phyloP scores from a whole-genome alignment of 2,888 invertebrate genomes.

The Perithous albicinctus region DNA sequence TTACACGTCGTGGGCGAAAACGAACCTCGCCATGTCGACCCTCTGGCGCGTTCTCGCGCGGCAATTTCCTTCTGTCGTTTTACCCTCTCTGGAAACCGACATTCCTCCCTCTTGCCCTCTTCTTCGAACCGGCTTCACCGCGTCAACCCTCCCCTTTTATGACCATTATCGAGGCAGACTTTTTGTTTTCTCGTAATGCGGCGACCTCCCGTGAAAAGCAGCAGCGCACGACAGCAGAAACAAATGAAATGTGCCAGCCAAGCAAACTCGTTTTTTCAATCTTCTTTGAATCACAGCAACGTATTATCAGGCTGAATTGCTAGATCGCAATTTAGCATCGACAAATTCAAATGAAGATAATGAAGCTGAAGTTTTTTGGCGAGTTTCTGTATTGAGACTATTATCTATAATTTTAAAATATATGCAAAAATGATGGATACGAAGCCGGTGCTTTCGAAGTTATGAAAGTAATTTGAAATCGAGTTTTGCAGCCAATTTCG shows the following conservation, averaged over 20 bases:
- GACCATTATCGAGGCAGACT: constrained; percentile 58
- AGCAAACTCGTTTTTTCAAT: constrained; percentile 23
- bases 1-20: constrained; percentile 59
- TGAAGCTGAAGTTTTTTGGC: no score
- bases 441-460: no score
- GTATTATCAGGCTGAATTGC: background rate
- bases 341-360: no score
- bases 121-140: constrained; percentile 17
- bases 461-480: no score
- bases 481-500: no score
- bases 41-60: constrained; percentile 13
- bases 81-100: constrained; percentile 16
- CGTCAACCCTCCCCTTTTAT: constrained; percentile 24
- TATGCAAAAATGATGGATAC: no score
- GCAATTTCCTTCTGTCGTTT: constrained; percentile 42
- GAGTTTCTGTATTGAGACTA: no score
- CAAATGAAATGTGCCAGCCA: constrained; percentile 33
- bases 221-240: background rate
- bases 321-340: no score
- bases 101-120: constrained; percentile 12
- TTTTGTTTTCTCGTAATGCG: constrained; percentile 57
- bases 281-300: background rate
- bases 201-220: constrained; percentile 4
- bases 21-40: constrained; percentile 47
- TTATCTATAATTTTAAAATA: no score